Evolutionary conservation across 1,140 invertebrate species (phyloP).

Genomic region (Dryas iulia): DNA sequence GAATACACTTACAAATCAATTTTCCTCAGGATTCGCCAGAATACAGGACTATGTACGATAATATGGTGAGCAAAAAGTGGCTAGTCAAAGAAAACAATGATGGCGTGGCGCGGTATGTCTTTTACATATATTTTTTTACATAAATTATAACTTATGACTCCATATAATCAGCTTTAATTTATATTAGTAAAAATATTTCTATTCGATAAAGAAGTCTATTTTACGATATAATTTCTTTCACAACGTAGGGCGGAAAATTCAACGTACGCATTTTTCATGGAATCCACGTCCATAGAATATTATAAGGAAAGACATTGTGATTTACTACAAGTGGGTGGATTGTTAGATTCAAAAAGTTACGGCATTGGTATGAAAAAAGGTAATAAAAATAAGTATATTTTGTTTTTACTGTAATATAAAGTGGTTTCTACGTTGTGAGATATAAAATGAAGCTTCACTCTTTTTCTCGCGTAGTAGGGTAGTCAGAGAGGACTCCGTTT

Average conservation of each 20-base stretch:
- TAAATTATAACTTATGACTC: no score
- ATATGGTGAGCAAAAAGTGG: constrained; percentile 84
- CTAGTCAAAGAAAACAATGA: constrained; percentile 85
- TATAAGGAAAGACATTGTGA: constrained; percentile 88
- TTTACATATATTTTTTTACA: not conserved
- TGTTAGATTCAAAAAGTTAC: constrained; percentile 91
- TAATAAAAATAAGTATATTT: constrained; percentile 30
- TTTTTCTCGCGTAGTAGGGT: no score
- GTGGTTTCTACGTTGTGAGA: no score
- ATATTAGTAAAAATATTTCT: no score
- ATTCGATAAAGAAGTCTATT: no score
- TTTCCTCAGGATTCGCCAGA: not conserved
- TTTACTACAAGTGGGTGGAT: constrained; percentile 87
- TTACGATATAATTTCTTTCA: not conserved
- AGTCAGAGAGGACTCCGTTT: no score
- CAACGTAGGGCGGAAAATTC: constrained; percentile 70
- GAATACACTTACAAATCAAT: no score
- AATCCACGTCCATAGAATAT: constrained; percentile 90
- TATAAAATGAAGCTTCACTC: no score
- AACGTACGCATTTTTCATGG: constrained; percentile 92
- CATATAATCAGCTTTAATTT: no score
- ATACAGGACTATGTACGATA: constrained; percentile 85
- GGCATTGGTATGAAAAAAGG: constrained; percentile 85
- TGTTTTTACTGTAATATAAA: no score
- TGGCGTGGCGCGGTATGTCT: constrained; percentile 82